Evolutionary conservation across 2,888 invertebrate genomes (phyloP).

Genomic region (Crocallis elinguaria): DNA sequence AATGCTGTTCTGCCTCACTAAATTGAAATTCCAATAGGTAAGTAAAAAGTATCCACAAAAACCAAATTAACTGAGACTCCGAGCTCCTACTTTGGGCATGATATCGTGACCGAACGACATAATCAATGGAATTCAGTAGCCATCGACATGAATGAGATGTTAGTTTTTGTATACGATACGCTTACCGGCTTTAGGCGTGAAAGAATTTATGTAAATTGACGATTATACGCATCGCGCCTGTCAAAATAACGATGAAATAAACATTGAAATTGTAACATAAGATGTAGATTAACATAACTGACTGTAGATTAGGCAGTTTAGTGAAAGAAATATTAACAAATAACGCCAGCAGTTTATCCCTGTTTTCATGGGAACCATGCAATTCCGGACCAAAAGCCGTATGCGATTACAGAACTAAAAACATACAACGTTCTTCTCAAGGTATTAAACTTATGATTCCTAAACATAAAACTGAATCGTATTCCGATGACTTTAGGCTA

Average conservation of each 20-base stretch:
- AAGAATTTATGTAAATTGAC: slow-evolving; percentile 35
- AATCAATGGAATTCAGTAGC: slow-evolving; percentile 32
- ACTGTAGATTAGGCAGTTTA: no score
- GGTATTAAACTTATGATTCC: no score
- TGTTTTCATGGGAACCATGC: no score
- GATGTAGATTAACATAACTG: no score
- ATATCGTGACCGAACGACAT: slow-evolving; percentile 32
- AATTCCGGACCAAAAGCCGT: no score
- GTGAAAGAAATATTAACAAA: no score
- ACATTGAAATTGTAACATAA: slow-evolving; percentile 2
- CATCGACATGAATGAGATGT: slow-evolving; percentile 29
- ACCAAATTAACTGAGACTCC: slow-evolving; percentile 16
- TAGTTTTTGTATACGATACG: slow-evolving; percentile 32
- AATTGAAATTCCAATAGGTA: neutral
- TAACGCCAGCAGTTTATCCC: no score
- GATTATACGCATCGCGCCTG: slow-evolving; percentile 13
- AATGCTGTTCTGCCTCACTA: no score
- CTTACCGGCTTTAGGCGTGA: slow-evolving; percentile 25
- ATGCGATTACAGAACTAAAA: no score
- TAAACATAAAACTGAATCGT: no score
- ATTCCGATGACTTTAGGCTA: no score
- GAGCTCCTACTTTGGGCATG: slow-evolving; percentile 22
- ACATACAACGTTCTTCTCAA: no score
- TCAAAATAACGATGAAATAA: slow-evolving; percentile 14
- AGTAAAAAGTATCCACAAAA: slow-evolving; percentile 20